Evolutionary conservation across 30 jellyfish, hydroid and myxozoan genomes (phyloP), one percentile per base, ranked within the genome.

Genomic region (Chrysaora quinquecirrha): DNA sequence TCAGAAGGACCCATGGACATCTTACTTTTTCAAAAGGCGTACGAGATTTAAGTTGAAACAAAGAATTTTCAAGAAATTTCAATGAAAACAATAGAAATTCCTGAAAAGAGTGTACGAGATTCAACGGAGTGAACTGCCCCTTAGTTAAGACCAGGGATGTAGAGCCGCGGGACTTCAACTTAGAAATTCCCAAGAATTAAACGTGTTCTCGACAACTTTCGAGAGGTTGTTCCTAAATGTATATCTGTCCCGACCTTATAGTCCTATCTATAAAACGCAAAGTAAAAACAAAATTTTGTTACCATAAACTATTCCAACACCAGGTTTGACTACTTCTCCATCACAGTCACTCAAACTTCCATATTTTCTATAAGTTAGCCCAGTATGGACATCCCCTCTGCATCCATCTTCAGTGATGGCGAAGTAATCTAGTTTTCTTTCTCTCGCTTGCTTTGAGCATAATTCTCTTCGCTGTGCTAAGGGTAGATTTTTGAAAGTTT

Each of bases 331-430:
- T 25, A 52, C 68, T 12, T 52, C 29, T 3, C 18, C 22, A 30
- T 22, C 54, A 52, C 84, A 80, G 18, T 32, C 49, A 68, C 52
- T 72, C 31, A 68, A 47, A 22, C 62, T 68, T 22, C 90, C 90
- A 68, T 66, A 52, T 34, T 60, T 67, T 31, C 77, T 30, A 48
- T 64, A 80, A 19, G 35, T 70, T 66, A 80, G 31, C 18, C 84
- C 84, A 20, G 90, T 80, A 35, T 80, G 90, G 14, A 34, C 70
- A 34, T 58, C 84, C 1, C 90, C 90, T 66, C 90, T 80, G 56
- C 90, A 80, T 1, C 78, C 84, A 54, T 80, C 68, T 1, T 33
- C 43, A 3, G 84, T 48, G 0, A 80, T 25, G 58, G 67, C 84
- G 35, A 24, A 80, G 1, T 32, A 29, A 3, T 80, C 84, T 24